Base-by-base conservation (phyloP, 2,113 vertebrate species). In the Drymodes brunneopygia region DNA sequence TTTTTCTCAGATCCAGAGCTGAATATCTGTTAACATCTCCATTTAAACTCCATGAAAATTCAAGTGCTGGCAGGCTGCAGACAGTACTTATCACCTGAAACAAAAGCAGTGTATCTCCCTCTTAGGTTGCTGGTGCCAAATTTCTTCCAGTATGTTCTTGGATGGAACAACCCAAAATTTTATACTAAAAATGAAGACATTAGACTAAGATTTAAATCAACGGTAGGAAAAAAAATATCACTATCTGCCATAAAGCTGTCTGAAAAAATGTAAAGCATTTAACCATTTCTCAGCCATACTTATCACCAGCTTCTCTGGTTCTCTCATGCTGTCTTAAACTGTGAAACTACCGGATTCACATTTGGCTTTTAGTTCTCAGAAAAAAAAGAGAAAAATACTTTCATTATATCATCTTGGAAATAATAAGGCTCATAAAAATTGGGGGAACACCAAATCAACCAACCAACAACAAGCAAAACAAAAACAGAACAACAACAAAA, bases 31-130 rank as follows among this genome's bases (percentile, higher is more conserved):
- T 87, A 97, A 91, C 60, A 92, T 92, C 94, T 97, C 91, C 84
- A 90, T 95, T 97, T 96, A 93, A 90, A 79, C 54, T 54, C 48
- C 74, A 80, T 50, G 85, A 94, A 97, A 95, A 95, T 81, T 78
- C 86, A 91, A 84, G 74, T 31, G 70, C 78, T 74, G 58, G 66
- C 62, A 88, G 81, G 67, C 58, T 87, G 38, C 35, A 88, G 25
- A 38, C 35, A 38, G 75, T 53, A 86, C 36, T 77, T 81, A 86
- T 23, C 78, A 48, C 21, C 54, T 45, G n/a, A 85, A 95, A 94
- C 60, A 95, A 94, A 74, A 93, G 75, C 56, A 81, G 24, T 7
- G 4, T 58, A 61, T 77, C 47, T 81, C 67, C 44, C 54, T 64
- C 86, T 64, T 28, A 94, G 47, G 28, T 56, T 67, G 35, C 47